phyloP scores from a whole-genome alignment of 2,888 invertebrate genomes.

The Phasia obesa region DNA sequence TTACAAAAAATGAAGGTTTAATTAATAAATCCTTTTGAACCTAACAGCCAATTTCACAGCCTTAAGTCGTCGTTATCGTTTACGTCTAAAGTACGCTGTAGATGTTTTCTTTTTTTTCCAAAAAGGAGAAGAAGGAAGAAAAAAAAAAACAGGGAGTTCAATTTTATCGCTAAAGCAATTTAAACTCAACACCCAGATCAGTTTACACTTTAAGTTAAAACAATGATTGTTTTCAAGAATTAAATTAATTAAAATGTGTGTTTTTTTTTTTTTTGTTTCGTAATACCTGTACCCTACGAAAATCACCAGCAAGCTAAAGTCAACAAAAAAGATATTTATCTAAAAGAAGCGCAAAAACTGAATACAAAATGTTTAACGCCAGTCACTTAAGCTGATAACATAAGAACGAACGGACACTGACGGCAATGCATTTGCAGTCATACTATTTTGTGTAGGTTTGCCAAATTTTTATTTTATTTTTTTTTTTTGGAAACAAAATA shows the following conservation, averaged over 20 bases:
- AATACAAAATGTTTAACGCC: slow-evolving; percentile 52
- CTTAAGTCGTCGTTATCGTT: slow-evolving; percentile 53
- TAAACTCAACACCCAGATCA: slow-evolving; percentile 64
- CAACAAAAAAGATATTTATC: slow-evolving; percentile 57
- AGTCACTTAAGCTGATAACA: slow-evolving; percentile 12
- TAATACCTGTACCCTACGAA: neutral
- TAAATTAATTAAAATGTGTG: slow-evolving; percentile 65
- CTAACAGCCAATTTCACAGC: slow-evolving; percentile 49
- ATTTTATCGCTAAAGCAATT: slow-evolving; percentile 60
- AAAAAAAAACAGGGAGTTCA: neutral
- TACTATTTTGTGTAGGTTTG: neutral
- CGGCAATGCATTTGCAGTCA: neutral
- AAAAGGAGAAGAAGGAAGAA: neutral
- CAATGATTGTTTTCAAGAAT: slow-evolving; percentile 30
- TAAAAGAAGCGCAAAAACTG: slow-evolving; percentile 47
- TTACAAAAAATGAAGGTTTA: neutral
- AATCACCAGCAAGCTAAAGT: slow-evolving; percentile 17
- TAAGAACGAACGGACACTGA: slow-evolving; percentile 23
- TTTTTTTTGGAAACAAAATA: neutral
- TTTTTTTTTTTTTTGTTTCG: slow-evolving; percentile 2
- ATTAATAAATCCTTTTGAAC: slow-evolving; percentile 47
- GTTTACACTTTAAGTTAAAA: slow-evolving; percentile 60
- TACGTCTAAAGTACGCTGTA: neutral
- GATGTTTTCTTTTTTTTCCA: neutral
- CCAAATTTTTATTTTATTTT: neutral